Base-by-base conservation (phyloP, 2,888 invertebrate species). In the Scelioninae gen. 2 region DNA sequence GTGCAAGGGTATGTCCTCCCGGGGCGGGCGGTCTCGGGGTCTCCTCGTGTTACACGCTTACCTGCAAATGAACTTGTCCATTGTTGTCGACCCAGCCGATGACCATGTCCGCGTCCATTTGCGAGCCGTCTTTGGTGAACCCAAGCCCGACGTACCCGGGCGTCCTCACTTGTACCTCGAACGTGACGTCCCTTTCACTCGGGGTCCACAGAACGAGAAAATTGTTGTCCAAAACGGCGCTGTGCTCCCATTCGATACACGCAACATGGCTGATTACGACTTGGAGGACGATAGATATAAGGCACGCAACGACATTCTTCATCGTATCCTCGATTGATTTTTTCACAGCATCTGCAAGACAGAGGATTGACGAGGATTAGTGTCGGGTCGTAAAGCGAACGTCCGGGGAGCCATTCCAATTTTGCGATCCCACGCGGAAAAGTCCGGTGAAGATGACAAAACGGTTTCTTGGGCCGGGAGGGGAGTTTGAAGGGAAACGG, bases 111-210 rank as follows among this genome's bases (percentile, higher is more conserved):
- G 94, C 91, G 46, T 93, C 94, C 82, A 91, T 90, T 91, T 94
- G 92, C 78, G 91, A 90, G 75, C 94, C 93, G 83, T 91, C 92
- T 63, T 90, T 90, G 78, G 94, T 94, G 86, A 96, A 94, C 69
- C 96, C 96, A 81, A 96, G 90, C 39, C 94, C 95, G 75, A 96
- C 92, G 86, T 94, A 96, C 78, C 96, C 96, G 81, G 90, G 89
- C 73, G 95, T 94, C 87, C 90, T 91, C 83, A 93, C 95, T 87
- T 94, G 94, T 84, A 95, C 89, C 85, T 94, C 92, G 86, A 95
- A 94, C 79, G 92, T 93, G 82, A 95, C 92, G 86, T 93, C 93
- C 84, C 92, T 91, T 60, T 89, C 88, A 60, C 87, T 87, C 81
- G 93, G 92, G 81, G 92, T 92, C 94, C 94, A 94, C 81, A 93